Percentiles rank a stretch among this genome's conserved stretches.
phyloP scores from a whole-genome alignment of 2,797 vertebrate genomes.

The Lepilemur ruficaudatus region DNA sequence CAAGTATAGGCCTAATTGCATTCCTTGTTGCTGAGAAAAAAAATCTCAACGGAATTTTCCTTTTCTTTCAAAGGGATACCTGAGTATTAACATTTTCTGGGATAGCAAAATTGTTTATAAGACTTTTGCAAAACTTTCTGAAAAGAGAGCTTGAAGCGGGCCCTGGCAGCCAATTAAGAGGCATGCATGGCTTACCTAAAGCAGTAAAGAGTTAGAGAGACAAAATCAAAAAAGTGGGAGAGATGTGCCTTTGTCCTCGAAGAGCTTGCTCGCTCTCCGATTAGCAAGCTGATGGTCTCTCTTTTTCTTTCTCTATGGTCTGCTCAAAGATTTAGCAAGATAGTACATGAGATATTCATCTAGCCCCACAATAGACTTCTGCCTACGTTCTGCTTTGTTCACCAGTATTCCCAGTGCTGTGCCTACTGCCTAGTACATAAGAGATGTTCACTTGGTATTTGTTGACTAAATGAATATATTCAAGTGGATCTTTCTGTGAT shows the following conservation, averaged over 20 bases:
- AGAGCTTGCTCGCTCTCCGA: background rate
- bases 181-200: background rate
- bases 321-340: background rate
- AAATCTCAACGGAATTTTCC: constrained; percentile 46
- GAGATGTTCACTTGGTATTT: background rate
- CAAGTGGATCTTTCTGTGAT: background rate
- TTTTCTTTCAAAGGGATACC: constrained; percentile 59
- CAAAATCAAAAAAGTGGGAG: background rate
- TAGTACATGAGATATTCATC: background rate
- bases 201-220: background rate
- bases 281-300: background rate
- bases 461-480: background rate
- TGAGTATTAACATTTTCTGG: constrained; percentile 59
- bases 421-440: background rate
- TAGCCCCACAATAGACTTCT: background rate
- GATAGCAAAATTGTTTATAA: constrained; percentile 43
- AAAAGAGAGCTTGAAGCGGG: constrained; percentile 11
- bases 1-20: constrained; percentile 57
- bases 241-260: background rate
- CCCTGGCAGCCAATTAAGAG: background rate
- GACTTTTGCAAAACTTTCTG: constrained; percentile 46
- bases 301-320: background rate
- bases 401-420: background rate
- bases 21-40: constrained; percentile 43
- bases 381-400: background rate